Conservation (phyloP, 2,888 invertebrate species). For the Podotricha telesiphe region DNA sequence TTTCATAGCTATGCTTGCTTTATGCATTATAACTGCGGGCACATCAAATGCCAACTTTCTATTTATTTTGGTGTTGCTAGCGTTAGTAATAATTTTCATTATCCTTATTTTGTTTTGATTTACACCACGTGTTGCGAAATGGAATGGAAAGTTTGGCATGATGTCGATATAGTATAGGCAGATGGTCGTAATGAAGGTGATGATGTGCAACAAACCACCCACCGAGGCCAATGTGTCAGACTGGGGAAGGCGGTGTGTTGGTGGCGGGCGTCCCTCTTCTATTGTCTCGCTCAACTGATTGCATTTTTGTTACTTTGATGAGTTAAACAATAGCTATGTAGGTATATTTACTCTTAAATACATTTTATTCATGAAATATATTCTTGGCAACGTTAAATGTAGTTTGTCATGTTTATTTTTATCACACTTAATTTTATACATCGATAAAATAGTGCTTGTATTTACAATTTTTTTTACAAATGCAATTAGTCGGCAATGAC, state of each 20-base stretch:
- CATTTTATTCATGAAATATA: background rate
- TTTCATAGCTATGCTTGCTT: slow-evolving; percentile 55
- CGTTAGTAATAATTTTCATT: slow-evolving; percentile 71
- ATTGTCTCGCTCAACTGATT: slow-evolving; percentile 58
- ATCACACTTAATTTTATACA: background rate
- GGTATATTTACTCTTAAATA: slow-evolving; percentile 5
- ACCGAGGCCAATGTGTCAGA: slow-evolving; percentile 54
- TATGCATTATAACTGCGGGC: slow-evolving; percentile 50
- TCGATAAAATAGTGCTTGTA: background rate
- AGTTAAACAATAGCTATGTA: slow-evolving; percentile 31
- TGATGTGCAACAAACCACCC: slow-evolving; percentile 77
- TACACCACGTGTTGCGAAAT: slow-evolving; percentile 69
- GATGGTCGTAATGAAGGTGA: slow-evolving; percentile 63
- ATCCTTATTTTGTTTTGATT: slow-evolving; percentile 69
- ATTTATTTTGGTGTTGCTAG: slow-evolving; percentile 74
- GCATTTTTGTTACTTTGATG: slow-evolving; percentile 40
- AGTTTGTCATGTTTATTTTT: background rate
- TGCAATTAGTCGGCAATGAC: background rate
- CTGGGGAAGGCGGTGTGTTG: slow-evolving; percentile 67
- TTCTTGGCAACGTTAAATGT: background rate
- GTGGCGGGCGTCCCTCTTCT: slow-evolving; percentile 67
- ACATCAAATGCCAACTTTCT: slow-evolving; percentile 67
- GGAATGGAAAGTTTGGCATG: slow-evolving; percentile 73
- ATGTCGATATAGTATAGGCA: slow-evolving; percentile 59
- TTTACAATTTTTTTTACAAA: background rate